These are phyloP conservation scores for Microcebus jonahi DNA, from an alignment of 2,113 vertebrate species.

Conservation along the genomic window DNA sequence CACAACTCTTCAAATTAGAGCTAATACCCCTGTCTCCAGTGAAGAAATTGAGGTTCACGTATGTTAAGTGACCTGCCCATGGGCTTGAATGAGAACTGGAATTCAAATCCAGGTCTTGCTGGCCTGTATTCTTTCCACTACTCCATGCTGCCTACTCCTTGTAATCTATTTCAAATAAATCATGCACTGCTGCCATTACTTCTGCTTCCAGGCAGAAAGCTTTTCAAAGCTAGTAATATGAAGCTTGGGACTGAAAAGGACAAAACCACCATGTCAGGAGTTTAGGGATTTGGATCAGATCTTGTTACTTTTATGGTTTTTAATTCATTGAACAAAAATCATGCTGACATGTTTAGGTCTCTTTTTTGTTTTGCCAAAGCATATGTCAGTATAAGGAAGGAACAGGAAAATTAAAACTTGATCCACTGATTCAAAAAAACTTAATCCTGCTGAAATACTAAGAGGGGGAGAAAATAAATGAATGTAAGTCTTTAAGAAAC, in stretches of 20 bases:
- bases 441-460: conserved; percentile 71
- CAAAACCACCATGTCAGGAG: conserved; percentile 75
- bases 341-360: conserved; percentile 81
- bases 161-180: conserved; percentile 63
- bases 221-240: conserved; percentile 70
- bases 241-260: conserved; percentile 65
- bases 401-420: conserved; percentile 79
- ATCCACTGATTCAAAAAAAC: conserved; percentile 73
- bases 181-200: background rate
- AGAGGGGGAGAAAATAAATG: conserved; percentile 73
- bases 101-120: background rate
- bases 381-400: conserved; percentile 79
- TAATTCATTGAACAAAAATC: conserved; percentile 80
- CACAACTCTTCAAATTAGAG: background rate
- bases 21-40: background rate
- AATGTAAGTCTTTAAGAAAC: conserved; percentile 36
- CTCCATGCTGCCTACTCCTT: background rate
- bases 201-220: conserved; percentile 49
- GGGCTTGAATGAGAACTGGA: background rate
- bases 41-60: background rate
- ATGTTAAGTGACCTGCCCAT: background rate
- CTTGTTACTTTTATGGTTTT: conserved; percentile 80
- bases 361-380: conserved; percentile 84
- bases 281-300: conserved; percentile 79
- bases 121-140: background rate